Evolutionary conservation across 1,140 invertebrate species (phyloP).

Genomic region (Bombus sylvicola): DNA sequence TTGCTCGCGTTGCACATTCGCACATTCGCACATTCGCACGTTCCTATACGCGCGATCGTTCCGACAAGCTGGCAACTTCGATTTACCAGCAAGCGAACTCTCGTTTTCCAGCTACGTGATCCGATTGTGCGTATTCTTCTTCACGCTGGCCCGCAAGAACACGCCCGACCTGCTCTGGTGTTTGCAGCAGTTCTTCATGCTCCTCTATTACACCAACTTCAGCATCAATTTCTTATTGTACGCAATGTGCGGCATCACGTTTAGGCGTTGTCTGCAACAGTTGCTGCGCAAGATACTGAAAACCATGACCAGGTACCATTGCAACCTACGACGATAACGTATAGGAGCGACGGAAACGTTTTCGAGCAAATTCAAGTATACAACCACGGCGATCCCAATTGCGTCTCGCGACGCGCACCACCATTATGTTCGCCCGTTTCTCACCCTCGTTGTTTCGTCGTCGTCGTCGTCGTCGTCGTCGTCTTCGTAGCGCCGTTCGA

Average conservation of each 20-base stretch:
- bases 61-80: neutral
- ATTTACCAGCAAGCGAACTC: neutral
- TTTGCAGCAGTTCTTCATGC: conserved; percentile 85
- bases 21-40: too few species aligned
- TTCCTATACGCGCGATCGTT: too few species aligned
- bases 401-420: neutral
- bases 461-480: too few species aligned
- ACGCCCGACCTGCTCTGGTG: conserved; percentile 82
- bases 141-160: conserved; percentile 78
- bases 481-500: too few species aligned
- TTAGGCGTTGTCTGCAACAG: conserved; percentile 83
- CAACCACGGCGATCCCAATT: too few species aligned
- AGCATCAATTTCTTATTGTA: conserved; percentile 85
- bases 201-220: conserved; percentile 85
- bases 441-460: neutral
- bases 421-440: neutral
- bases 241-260: conserved; percentile 84
- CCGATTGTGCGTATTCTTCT: conserved; percentile 83
- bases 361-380: neutral
- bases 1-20: too few species aligned
- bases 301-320: conserved; percentile 78
- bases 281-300: conserved; percentile 81
- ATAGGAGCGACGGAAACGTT: conserved; percentile 54
- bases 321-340: conserved; percentile 77
- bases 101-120: conserved; percentile 83